phyloP scores from a whole-genome alignment of 2,797 vertebrate species.

The Crenichthys baileyi region DNA sequence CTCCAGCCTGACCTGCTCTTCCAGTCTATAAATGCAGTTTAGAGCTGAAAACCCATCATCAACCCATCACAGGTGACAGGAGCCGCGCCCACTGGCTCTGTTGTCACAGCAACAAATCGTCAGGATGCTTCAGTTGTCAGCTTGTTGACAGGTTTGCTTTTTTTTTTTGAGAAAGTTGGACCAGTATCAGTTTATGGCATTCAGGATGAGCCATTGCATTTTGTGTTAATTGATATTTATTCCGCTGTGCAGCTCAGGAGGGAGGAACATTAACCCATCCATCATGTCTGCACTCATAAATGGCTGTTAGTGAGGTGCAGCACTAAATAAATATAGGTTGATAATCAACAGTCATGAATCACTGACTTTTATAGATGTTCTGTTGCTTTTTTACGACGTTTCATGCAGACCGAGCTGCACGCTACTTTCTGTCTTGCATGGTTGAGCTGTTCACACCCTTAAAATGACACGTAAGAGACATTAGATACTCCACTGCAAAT shows the following conservation, averaged over 20 bases:
- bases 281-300: slow-evolving; percentile 32
- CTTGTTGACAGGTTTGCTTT: slow-evolving; percentile 16
- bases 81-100: slow-evolving; percentile 66
- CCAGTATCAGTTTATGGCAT: background rate
- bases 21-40: slow-evolving; percentile 76
- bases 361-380: slow-evolving; percentile 31
- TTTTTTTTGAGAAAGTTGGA: slow-evolving; percentile 6
- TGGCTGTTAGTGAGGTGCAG: slow-evolving; percentile 34
- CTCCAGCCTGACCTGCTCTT: slow-evolving; percentile 69
- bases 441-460: background rate
- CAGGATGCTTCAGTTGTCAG: slow-evolving; percentile 44
- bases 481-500: background rate
- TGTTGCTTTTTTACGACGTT: background rate
- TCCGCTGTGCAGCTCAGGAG: background rate
- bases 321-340: slow-evolving; percentile 15
- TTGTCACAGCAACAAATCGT: slow-evolving; percentile 70
- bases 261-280: slow-evolving; percentile 33
- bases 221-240: slow-evolving; percentile 1
- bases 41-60: slow-evolving; percentile 72
- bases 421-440: background rate
- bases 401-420: background rate
- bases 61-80: slow-evolving; percentile 74
- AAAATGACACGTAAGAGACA: background rate
- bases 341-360: slow-evolving; percentile 35
- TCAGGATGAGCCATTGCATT: background rate